Conservation (phyloP, 2,113 vertebrate genomes). For the Dipodomys ordii region DNA sequence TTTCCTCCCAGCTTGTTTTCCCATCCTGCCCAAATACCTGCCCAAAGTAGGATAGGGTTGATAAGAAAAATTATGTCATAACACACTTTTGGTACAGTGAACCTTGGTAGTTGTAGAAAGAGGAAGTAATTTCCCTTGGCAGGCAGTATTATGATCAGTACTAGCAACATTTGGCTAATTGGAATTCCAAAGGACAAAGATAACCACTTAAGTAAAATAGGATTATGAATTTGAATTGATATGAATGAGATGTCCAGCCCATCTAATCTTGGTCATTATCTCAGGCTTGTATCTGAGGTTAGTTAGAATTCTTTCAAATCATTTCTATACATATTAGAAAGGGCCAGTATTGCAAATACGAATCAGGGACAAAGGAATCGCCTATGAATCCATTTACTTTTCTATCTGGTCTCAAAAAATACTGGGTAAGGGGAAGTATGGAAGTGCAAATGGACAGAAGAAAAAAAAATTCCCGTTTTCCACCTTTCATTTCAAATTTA, state of each 20-base stretch:
- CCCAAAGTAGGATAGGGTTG: background rate
- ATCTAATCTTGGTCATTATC: constrained; percentile 63
- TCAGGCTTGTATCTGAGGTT: constrained; percentile 44
- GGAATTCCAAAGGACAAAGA: constrained; percentile 72
- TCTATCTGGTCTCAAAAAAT: constrained; percentile 57
- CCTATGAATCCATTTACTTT: background rate
- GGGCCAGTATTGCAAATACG: background rate
- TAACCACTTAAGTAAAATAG: constrained; percentile 70
- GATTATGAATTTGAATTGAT: constrained; percentile 72
- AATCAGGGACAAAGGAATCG: constrained; percentile 11
- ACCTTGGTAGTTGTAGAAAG: background rate
- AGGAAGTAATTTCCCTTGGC: constrained; percentile 52
- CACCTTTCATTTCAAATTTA: constrained; percentile 54
- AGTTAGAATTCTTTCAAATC: constrained; percentile 62
- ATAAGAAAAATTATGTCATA: background rate
- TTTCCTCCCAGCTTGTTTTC: background rate
- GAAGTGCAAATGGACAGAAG: background rate
- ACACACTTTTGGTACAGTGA: constrained; percentile 47
- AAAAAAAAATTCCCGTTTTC: constrained; percentile 49
- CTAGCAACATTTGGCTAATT: constrained; percentile 61
- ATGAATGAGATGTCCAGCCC: constrained; percentile 53
- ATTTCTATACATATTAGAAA: constrained; percentile 50
- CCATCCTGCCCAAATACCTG: background rate
- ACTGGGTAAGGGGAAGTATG: background rate
- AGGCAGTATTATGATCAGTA: constrained; percentile 39